Base-by-base conservation (phyloP, 1,140 invertebrate species). In the Parapsyche elsis region DNA sequence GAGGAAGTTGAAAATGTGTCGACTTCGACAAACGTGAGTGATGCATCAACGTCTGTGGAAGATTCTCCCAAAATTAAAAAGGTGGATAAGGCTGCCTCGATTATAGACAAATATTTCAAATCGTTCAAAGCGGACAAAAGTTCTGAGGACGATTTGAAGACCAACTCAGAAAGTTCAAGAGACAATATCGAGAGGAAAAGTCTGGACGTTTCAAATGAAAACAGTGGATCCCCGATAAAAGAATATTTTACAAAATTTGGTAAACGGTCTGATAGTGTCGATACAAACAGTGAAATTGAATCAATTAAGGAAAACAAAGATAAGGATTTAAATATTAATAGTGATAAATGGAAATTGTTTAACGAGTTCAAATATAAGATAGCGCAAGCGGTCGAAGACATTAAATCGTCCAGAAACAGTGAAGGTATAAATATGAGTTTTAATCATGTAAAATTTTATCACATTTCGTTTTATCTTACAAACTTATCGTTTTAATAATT, bases 1-100 rank as follows among this genome's bases (percentile, higher is more conserved):
- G 92, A 94, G 83, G 92, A 93, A 86, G 85, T 94, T 76, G 92
- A 94, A 83, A 92, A 90, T 84, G 16, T 57, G 7, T 88, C 90
- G 38, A 90, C 89, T 71, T 92, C 92, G 84, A 92, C 93, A 19
- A 91, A 92, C 82, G 89, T 90, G 16, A 82, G 84, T 49, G 84
- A 87, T 19, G 80, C 84, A 0, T 84, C 82, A 26, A 64, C 75
- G 9, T 57, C 83, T 59, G 82, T 82, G 16, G 86, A 85, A 80
- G 86, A 88, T 78, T 88, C 86, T 85, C 86, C 87, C 5, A 89
- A 87, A 78, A 88, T 88, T 77, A 87, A 85, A 83, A 82, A 53
- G 24, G 24, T 84, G 9, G 88, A 89, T 16, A 89, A 87, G 83
- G 84, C 86, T 46, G 83, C 85, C 30, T 88, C 88, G 0, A 88